Evolutionary conservation across 2,797 vertebrate genomes (phyloP).

Genomic region (Centropyge bicolor): DNA sequence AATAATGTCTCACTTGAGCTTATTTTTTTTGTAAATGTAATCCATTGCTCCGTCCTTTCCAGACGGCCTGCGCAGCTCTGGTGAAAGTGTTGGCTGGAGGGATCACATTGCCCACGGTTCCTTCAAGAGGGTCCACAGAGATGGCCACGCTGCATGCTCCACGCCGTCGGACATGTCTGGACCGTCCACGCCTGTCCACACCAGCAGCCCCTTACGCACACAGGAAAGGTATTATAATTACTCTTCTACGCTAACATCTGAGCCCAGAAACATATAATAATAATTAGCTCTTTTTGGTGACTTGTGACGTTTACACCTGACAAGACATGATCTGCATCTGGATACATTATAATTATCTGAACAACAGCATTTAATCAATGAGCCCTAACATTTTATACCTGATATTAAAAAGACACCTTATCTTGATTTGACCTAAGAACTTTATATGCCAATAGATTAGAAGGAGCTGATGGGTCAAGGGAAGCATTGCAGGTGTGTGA

Average conservation of each 20-base stretch:
- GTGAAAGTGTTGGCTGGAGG: conserved; percentile 86
- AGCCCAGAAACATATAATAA: no score
- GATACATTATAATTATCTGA: background rate
- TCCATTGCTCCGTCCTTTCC: conserved; percentile 9
- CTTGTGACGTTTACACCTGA: background rate
- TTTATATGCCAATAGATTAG: no score
- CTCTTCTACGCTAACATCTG: background rate
- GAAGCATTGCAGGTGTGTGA: background rate
- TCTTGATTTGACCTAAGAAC: background rate
- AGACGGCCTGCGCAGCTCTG: conserved; percentile 80
- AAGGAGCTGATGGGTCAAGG: background rate
- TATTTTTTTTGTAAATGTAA: background rate
- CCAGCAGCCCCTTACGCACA: conserved; percentile 86
- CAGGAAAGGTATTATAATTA: conserved; percentile 82
- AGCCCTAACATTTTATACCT: background rate
- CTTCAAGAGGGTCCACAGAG: conserved; percentile 82
- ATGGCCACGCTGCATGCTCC: conserved; percentile 78
- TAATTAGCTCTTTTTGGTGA: background rate
- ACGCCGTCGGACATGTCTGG: conserved; percentile 86
- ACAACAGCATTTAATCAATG: background rate
- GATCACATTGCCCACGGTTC: conserved; percentile 86
- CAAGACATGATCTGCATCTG: background rate
- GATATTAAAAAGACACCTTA: background rate
- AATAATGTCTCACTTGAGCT: background rate
- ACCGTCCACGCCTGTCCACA: conserved; percentile 85